A percentile compares a stretch with the other conserved stretches of the same genome.
phyloP scores from a whole-genome alignment of 2,113 vertebrate genomes.

The Oncorhynchus gorbuscha region DNA sequence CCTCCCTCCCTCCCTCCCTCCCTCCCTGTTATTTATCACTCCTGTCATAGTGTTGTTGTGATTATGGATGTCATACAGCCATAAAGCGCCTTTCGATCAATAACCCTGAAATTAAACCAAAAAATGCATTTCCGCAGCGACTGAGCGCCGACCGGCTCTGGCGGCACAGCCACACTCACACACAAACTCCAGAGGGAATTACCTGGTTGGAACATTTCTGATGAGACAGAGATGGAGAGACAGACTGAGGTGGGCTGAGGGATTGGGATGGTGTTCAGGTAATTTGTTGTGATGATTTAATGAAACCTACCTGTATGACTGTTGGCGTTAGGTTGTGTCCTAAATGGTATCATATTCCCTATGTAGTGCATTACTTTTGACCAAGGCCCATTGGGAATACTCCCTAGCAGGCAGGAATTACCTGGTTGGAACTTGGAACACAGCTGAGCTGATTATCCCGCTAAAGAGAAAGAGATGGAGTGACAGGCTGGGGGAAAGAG shows the following conservation, averaged over 20 bases:
- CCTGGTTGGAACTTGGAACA: too few species aligned
- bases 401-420: too few species aligned
- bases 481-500: conserved; percentile 31
- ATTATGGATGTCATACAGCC: conserved; percentile 81
- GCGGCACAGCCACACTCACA: conserved; percentile 61
- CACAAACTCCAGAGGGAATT: conserved; percentile 72
- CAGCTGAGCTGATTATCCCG: too few species aligned
- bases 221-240: conserved; percentile 54
- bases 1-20: conserved; percentile 48
- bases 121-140: conserved; percentile 79
- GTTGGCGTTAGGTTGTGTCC: too few species aligned
- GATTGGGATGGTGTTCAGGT: conserved; percentile 26
- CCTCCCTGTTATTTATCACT: conserved; percentile 76
- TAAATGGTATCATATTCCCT: too few species aligned
- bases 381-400: too few species aligned
- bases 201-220: conserved; percentile 66
- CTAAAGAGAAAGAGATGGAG: conserved; percentile 20
- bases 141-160: conserved; percentile 2
- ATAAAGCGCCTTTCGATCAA: conserved; percentile 78
- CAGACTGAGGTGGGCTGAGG: conserved; percentile 20
- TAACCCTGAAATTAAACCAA: conserved; percentile 82
- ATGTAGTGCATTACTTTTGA: too few species aligned
- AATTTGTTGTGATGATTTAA: background rate
- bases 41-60: conserved; percentile 78
- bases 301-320: background rate